Evolutionary conservation across 2,113 vertebrate species (phyloP), one percentile per base, ranked within the genome.

Genomic region (Ceyx cyanopectus): DNA sequence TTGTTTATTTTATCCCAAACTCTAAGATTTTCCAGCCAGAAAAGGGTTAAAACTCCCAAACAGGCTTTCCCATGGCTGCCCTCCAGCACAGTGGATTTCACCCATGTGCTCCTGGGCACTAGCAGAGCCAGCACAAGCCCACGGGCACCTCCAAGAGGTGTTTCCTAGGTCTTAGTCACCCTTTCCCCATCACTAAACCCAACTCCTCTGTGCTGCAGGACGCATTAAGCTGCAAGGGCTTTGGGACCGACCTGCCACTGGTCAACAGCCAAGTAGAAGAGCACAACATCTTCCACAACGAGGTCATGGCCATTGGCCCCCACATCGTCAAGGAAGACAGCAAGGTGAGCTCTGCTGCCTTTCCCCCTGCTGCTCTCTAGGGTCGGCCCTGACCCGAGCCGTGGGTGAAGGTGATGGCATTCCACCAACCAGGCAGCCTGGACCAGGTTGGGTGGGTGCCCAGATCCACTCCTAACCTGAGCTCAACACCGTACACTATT

Each of bases 231-330:
- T 97, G 96, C 96, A 98, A 98, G 89, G 96, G 98, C 87, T 99
- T 99, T 1, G 99, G 98, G 50, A 98, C 98, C 2, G 99, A 99
- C 92, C 96, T 99, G 80, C 98, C 98, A 0, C 96, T 98, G 23
- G 98, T 99, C 85, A 99, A 99, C 85, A 98, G 98, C 27, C 99
- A 99, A 80, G 98, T 99, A 60, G 99, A 99, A 70, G 98, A 99
- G 41, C 99, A 99, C 97, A 99, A 99, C 95, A 99, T 99, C 96
- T 99, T 99, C 93, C 98, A 99, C 96, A 99, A 99, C 0, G 99
- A 99, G 95, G 98, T 99, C 95, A 99, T 99, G 97, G 99, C 99
- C 70, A 97, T 99, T 8, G 98, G 98, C 74, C 98, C 98, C 2
- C 99, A 99, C 86, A 97, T 99, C 67, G 83, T 96, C 88, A 96